Evolutionary conservation across 2,113 vertebrate species (phyloP), one percentile per base, ranked within the genome.

Genomic region (Engystomops pustulosus): DNA sequence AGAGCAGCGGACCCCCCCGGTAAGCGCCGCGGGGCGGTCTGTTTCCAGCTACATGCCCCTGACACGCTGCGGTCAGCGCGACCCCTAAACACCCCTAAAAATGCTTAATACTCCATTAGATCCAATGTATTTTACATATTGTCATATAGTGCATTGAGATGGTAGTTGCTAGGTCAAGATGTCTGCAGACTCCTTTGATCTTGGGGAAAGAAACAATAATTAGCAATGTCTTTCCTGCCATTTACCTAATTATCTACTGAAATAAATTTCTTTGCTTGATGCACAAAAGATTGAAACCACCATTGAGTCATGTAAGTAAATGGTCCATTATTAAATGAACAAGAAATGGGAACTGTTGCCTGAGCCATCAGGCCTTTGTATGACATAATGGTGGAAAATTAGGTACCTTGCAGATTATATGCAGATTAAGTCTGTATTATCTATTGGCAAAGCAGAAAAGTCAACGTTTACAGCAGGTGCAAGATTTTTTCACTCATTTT

Each of bases 241-340:
- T 72, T 82, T 82, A 82, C 69, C 49, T 58, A 58, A 82, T 82
- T 82, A 72, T 82, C 51, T 60, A 23, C 17, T 41, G 36, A 82
- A 82, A 82, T 32, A 51, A 74, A 82, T 82, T 82, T 81, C 67
- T 38, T 25, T 58, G 65, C 67, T 36, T 41, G 6, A 15, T 58
- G 45, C 47, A 70, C 32, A 71, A 81, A 70, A 81, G 47, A 68
- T 44, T 71, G 55, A 44, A 74, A 82, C 25, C 14, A 30, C 68
- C 68, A 25, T 62, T 71, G 80, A 82, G 49, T 82, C 80, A 72
- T 30, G 41, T n/a, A 72, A 45, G n/a, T 74, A 82, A 82, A 82
- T 72, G 68, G 38, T 17, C 68, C 55, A 36, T 82, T 71, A 82
- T 82, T 82, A 82, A 47, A 72, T 60, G 49, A 69, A 80, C 79